Base-by-base conservation (phyloP, 2,113 vertebrate species). In the Cathartes aura region DNA sequence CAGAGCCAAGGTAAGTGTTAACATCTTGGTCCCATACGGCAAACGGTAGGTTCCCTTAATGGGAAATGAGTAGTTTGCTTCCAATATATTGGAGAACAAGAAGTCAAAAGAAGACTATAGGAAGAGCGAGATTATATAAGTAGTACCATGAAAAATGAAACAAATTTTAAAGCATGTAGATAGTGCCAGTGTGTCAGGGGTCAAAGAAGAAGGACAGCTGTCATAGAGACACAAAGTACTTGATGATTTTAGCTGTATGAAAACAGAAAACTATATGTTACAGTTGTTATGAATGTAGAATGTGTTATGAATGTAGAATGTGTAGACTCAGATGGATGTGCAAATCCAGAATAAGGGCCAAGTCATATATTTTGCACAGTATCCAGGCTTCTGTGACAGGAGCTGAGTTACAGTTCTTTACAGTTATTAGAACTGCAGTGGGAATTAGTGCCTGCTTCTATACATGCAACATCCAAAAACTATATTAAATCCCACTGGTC, bases 21-120 rank as follows among this genome's bases (percentile, higher is more conserved):
- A 80, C 1, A 9, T 47, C 36, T 86, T 73, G 29, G 62, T 68
- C 23, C 19, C 16, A 15, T 6, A 5, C 0, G 0, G 17, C 11
- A 55, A 80, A 80, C 0, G 1, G 24, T 9, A 7, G 5, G 34
- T 63, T 72, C 4, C 26, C 15, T 56, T 59, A 6, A 7, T 15
- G 24, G 43, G 11, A 91, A 73, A 81, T 11, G 7, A 2, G 3
- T 22, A 15, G 4, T 64, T 64, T 83, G 18, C 8, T 50, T 78
- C 38, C 10, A 76, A 3, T 29, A 0, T 42, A 7, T 4, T 45
- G 19, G 11, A 47, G 42, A 82, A 11, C 8, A 79, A 71, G 22
- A 93, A 78, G 20, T 2, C 21, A 59, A 74, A 85, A 76, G 19
- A 66, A 71, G 8, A 3, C 18, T 30, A 8, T 23, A 81, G 9